These are phyloP conservation scores for Pararge aegeria DNA, from an alignment of 1,140 invertebrate species.

Conservation along the genomic window DNA sequence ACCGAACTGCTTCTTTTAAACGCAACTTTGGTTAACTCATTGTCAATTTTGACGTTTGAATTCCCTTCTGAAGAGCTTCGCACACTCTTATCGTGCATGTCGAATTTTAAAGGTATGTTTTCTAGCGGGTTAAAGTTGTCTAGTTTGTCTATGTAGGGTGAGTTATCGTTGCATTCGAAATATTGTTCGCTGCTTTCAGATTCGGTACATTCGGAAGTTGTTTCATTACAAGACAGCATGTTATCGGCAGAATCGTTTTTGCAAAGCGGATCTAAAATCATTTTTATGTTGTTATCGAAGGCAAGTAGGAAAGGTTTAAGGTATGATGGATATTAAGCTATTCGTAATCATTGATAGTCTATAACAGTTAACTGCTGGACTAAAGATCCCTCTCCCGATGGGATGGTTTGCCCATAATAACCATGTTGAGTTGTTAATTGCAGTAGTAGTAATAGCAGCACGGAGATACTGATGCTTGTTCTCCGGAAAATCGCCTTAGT, in stretches of 20 bases:
- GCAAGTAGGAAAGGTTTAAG: too few relatives aligned
- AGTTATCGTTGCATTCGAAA: constrained; percentile 73
- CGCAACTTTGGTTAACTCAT: constrained; percentile 72
- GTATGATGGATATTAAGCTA: too few relatives aligned
- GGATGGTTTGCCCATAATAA: too few relatives aligned
- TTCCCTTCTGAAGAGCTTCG: constrained; percentile 37
- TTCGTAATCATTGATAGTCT: too few relatives aligned
- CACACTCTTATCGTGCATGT: constrained; percentile 45
- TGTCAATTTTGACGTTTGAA: constrained; percentile 61
- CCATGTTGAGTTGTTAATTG: too few relatives aligned
- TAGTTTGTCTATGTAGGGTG: constrained; percentile 55
- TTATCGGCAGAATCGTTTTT: constrained; percentile 78
- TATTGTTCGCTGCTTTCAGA: constrained; percentile 78
- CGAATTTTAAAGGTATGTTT: constrained; percentile 52
- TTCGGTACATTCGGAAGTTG: constrained; percentile 77
- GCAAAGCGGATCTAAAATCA: constrained; percentile 58
- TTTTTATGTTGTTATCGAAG: not conserved
- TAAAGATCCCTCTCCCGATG: too few relatives aligned
- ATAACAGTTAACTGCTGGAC: too few relatives aligned
- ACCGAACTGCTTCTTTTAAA: constrained; percentile 70
- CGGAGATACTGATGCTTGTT: too few relatives aligned
- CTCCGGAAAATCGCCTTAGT: too few relatives aligned
- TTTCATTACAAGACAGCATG: constrained; percentile 76
- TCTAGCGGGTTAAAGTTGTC: constrained; percentile 52
- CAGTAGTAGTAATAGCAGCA: too few relatives aligned